Conservation (phyloP, 2,797 vertebrate genomes). For the Silurus aristotelis region DNA sequence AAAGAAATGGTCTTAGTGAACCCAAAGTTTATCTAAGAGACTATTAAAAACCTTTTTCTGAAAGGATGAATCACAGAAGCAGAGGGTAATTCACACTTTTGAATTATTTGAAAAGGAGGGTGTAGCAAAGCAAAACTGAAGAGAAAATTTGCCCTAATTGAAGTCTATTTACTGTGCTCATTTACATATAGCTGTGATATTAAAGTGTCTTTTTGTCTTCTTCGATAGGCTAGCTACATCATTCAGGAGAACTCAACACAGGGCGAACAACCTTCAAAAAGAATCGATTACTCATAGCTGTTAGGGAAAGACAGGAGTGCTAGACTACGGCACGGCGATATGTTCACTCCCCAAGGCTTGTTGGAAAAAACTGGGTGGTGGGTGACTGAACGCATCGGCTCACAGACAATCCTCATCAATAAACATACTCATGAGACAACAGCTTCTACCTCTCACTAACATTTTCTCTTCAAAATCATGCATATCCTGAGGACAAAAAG, state of each 20-base stretch:
- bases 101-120: constrained; percentile 38
- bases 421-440: constrained; percentile 59
- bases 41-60: constrained; percentile 13
- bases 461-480: constrained; percentile 20
- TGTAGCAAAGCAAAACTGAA: constrained; percentile 38
- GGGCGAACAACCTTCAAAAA: constrained; percentile 69
- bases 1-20: constrained; percentile 5
- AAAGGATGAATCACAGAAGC: constrained; percentile 24
- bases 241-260: constrained; percentile 78
- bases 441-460: constrained; percentile 35
- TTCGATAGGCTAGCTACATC: constrained; percentile 70
- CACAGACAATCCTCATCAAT: constrained; percentile 53
- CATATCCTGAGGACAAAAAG: constrained; percentile 23
- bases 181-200: constrained; percentile 52
- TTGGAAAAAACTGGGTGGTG: constrained; percentile 8
- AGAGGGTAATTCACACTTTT: background rate
- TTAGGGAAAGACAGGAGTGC: constrained; percentile 73
- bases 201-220: constrained; percentile 46
- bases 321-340: constrained; percentile 83
- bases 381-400: constrained; percentile 6
- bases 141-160: constrained; percentile 41
- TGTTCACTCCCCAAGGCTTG: constrained; percentile 67
- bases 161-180: constrained; percentile 43
- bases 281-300: constrained; percentile 82
- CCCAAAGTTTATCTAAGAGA: background rate